phyloP scores from a whole-genome alignment of 2,797 vertebrate genomes.

The Smutsia temminckii region DNA sequence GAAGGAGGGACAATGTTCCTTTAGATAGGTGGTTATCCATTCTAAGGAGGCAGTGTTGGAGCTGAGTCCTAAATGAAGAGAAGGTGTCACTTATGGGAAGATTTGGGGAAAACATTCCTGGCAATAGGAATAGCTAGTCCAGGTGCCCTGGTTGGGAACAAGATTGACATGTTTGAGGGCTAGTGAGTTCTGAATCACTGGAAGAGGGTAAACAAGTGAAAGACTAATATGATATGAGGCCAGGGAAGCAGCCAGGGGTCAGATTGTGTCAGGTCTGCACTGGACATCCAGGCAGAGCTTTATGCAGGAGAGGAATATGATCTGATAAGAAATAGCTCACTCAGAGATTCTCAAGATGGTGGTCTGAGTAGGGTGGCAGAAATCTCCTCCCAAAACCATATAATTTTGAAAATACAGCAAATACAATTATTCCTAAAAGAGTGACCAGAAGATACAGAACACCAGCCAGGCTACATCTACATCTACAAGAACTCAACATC shows the following conservation, averaged over 20 bases:
- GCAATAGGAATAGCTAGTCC: background rate
- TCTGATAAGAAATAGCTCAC: slow-evolving; percentile 23
- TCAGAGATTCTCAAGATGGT: too few relatives aligned
- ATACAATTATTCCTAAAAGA: too few relatives aligned
- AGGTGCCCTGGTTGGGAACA: background rate
- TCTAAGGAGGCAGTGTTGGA: background rate
- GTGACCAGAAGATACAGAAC: too few relatives aligned
- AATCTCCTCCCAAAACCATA: too few relatives aligned
- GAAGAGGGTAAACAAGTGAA: background rate
- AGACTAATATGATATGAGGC: background rate
- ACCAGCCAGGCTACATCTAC: too few relatives aligned
- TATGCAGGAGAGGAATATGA: background rate
- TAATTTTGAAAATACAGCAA: too few relatives aligned
- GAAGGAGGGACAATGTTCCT: background rate
- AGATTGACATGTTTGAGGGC: background rate
- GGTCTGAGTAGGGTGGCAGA: too few relatives aligned
- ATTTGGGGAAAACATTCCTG: background rate
- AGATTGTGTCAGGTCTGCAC: background rate
- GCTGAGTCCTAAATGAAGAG: background rate
- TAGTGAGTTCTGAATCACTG: background rate
- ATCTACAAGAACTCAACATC: too few relatives aligned
- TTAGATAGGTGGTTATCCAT: background rate
- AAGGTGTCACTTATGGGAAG: background rate
- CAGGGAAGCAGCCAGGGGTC: background rate
- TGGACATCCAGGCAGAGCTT: background rate